Conservation (phyloP, 2,888 invertebrate species). For the Oxytorus armatus region DNA sequence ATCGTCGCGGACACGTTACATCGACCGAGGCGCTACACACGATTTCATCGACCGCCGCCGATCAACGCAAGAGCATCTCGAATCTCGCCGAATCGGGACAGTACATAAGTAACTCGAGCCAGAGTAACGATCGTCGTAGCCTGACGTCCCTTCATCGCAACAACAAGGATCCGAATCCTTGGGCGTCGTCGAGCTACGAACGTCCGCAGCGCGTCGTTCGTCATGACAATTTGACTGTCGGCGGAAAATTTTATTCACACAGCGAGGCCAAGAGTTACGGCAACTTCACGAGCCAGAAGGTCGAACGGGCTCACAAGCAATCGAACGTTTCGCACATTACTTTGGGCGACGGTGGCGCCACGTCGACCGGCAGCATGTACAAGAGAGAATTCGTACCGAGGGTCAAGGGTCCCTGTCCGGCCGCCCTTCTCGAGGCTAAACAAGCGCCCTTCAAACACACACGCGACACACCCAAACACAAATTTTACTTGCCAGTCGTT, state of each 20-base stretch:
- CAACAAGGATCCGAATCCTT: constrained; percentile 87
- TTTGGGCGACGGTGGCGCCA: constrained; percentile 88
- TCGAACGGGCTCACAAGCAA: constrained; percentile 87
- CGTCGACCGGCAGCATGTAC: constrained; percentile 88
- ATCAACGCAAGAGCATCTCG: constrained; percentile 92
- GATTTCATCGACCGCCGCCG: constrained; percentile 89
- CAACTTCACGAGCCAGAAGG: constrained; percentile 87
- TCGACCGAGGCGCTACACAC: constrained; percentile 91
- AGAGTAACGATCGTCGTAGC: constrained; percentile 90
- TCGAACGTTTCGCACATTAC: constrained; percentile 91
- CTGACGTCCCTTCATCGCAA: constrained; percentile 91
- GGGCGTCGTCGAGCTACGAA: constrained; percentile 85
- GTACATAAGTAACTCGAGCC: constrained; percentile 88
- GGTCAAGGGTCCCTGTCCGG: constrained; percentile 91
- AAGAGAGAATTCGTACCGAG: constrained; percentile 91
- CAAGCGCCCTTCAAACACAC: constrained; percentile 93
- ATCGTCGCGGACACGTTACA: constrained; percentile 89
- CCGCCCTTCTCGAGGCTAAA: constrained; percentile 90
- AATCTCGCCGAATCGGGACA: constrained; percentile 91
- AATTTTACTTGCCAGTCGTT: constrained; percentile 91
- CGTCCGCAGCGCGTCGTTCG: constrained; percentile 87
- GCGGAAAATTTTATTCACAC: constrained; percentile 90
- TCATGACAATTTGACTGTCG: constrained; percentile 89
- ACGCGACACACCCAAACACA: constrained; percentile 93
- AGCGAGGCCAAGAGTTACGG: constrained; percentile 90